Percentiles rank a stretch among this genome's conserved stretches.
phyloP scores from a whole-genome alignment of 2,113 vertebrate species.

The Meleagris gallopavo region DNA sequence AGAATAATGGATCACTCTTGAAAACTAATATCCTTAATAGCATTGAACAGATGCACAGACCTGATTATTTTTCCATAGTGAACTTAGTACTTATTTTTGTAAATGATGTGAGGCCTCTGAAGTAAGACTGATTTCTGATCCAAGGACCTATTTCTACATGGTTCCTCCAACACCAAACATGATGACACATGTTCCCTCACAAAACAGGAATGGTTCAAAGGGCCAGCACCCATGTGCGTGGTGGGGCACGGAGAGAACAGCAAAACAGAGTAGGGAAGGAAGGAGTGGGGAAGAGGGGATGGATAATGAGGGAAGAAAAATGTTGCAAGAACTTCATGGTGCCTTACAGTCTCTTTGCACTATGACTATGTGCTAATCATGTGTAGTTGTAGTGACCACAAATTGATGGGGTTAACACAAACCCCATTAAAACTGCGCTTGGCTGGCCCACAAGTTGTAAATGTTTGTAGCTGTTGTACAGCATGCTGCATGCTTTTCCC shows the following conservation, averaged over 20 bases:
- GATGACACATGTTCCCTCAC: neutral
- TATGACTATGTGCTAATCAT: neutral
- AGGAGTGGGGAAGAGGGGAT: neutral
- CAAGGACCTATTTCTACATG: neutral
- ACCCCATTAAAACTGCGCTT: neutral
- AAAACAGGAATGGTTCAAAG: neutral
- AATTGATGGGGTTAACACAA: neutral
- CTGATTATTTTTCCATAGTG: neutral
- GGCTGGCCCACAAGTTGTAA: neutral
- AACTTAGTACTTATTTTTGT: neutral
- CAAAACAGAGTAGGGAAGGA: neutral
- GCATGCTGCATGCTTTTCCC: neutral
- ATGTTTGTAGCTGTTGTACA: neutral
- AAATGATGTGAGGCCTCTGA: neutral
- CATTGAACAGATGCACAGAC: slow-evolving; percentile 1
- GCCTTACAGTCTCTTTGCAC: neutral
- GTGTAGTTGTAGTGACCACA: too few species aligned
- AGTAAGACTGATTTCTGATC: neutral
- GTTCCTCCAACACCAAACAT: neutral
- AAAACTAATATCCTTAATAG: slow-evolving; percentile 43
- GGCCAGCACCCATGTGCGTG: neutral
- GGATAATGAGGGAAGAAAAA: neutral
- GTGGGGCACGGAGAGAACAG: neutral
- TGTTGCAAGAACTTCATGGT: neutral
- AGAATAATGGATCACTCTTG: slow-evolving; percentile 45